Conservation (phyloP, 2,888 invertebrate genomes). For the Tholera decimalis region DNA sequence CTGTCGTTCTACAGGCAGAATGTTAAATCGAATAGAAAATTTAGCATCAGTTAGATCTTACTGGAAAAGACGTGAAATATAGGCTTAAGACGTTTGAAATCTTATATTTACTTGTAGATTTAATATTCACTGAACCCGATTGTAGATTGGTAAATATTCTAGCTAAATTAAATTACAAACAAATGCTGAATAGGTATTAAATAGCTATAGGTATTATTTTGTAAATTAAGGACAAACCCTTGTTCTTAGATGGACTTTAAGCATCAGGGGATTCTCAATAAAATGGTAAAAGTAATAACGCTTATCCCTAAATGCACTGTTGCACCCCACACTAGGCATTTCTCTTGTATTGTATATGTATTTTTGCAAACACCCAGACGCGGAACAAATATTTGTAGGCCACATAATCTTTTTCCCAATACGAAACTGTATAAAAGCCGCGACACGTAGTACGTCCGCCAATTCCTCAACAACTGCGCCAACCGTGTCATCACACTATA, state of each 20-base stretch:
- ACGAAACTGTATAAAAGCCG: too few species aligned
- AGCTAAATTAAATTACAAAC: constrained; percentile 4
- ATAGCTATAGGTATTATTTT: neutral
- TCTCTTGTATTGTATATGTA: too few species aligned
- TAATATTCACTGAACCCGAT: neutral
- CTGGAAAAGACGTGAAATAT: constrained; percentile 35
- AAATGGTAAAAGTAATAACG: too few species aligned
- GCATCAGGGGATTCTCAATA: too few species aligned
- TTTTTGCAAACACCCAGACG: too few species aligned
- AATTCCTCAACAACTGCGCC: too few species aligned
- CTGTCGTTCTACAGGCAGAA: constrained; percentile 46
- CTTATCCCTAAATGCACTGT: too few species aligned
- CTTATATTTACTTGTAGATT: constrained; percentile 13
- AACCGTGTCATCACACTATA: too few species aligned
- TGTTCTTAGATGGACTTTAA: neutral
- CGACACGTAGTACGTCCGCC: too few species aligned
- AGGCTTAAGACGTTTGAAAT: constrained; percentile 14
- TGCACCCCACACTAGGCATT: too few species aligned
- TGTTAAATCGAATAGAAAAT: constrained; percentile 59
- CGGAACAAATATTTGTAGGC: too few species aligned
- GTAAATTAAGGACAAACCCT: neutral
- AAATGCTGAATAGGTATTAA: neutral
- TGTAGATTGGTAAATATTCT: neutral
- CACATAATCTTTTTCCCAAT: too few species aligned
- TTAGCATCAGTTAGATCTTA: constrained; percentile 47